phyloP scores from a whole-genome alignment of 2,797 vertebrate genomes.

The Micromesistius poutassou region DNA sequence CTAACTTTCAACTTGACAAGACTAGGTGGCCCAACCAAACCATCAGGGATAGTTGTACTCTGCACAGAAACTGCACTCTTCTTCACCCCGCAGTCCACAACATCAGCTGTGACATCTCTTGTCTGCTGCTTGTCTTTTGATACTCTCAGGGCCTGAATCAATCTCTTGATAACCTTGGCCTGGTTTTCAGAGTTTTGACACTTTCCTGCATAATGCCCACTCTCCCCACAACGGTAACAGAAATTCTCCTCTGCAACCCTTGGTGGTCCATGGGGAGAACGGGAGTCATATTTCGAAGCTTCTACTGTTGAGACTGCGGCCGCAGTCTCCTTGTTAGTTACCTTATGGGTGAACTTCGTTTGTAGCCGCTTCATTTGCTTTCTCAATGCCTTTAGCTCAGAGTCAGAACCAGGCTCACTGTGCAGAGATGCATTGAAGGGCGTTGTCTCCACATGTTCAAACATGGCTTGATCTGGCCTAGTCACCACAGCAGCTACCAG shows the following conservation, averaged over 20 bases:
- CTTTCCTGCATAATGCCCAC: conserved; percentile 6
- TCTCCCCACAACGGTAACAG: conserved; percentile 5
- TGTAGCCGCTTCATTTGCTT: too few relatives aligned
- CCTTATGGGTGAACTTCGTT: too few relatives aligned
- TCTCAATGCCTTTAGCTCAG: too few relatives aligned
- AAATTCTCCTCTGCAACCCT: background rate
- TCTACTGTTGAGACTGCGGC: too few relatives aligned
- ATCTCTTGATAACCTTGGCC: background rate
- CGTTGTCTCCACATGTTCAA: too few relatives aligned
- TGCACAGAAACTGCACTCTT: background rate
- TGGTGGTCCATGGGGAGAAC: background rate
- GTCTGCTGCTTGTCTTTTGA: conserved; percentile 4
- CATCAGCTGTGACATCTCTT: background rate
- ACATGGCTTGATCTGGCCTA: too few relatives aligned
- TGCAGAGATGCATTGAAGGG: too few relatives aligned
- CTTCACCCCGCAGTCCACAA: background rate
- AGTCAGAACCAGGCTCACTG: too few relatives aligned
- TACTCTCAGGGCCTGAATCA: background rate
- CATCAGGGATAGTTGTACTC: conserved; percentile 14
- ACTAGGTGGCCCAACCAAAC: conserved; percentile 27
- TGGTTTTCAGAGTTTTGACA: conserved; percentile 8
- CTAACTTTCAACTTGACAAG: conserved; percentile 15
- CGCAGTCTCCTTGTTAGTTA: too few relatives aligned
- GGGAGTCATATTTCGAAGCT: background rate
- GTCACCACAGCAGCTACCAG: too few relatives aligned